phyloP scores from a whole-genome alignment of 2,113 vertebrate genomes.

The Sardina pilchardus region DNA sequence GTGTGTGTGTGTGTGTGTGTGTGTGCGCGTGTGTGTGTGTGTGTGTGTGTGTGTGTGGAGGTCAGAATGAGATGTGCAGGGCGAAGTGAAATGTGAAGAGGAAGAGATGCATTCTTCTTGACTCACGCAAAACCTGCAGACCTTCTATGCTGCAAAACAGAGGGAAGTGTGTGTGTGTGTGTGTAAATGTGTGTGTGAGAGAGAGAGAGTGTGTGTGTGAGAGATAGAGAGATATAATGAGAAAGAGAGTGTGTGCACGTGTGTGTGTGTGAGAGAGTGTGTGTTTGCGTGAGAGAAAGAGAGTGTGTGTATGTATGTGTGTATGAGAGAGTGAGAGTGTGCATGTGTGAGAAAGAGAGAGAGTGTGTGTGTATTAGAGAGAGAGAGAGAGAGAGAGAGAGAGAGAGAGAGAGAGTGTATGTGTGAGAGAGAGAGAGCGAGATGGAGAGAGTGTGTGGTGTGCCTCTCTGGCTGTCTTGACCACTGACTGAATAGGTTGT shows the following conservation, averaged over 20 bases:
- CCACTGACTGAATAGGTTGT: background rate
- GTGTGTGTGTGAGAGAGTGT: background rate
- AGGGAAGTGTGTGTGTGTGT: background rate
- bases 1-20: background rate
- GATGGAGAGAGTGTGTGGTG: too few relatives aligned
- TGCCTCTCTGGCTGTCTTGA: too few relatives aligned
- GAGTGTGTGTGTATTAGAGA: background rate
- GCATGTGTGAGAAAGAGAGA: background rate
- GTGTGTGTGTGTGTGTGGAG: background rate
- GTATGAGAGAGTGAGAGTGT: background rate
- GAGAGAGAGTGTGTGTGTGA: too few relatives aligned
- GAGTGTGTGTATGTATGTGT: background rate
- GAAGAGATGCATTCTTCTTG: background rate
- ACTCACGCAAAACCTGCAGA: background rate
- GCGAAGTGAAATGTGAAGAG: background rate
- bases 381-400: too few relatives aligned
- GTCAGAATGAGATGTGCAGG: background rate
- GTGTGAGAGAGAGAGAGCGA: too few relatives aligned
- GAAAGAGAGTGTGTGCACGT: background rate
- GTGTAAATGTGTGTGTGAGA: background rate
- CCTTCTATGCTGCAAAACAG: background rate
- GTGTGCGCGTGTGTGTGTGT: too few relatives aligned
- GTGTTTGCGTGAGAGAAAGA: too few relatives aligned
- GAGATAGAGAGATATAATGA: too few relatives aligned
- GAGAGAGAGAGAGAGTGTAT: too few relatives aligned